Conservation (phyloP, 1,140 invertebrate species). For the Rhizoglyphus robini region DNA sequence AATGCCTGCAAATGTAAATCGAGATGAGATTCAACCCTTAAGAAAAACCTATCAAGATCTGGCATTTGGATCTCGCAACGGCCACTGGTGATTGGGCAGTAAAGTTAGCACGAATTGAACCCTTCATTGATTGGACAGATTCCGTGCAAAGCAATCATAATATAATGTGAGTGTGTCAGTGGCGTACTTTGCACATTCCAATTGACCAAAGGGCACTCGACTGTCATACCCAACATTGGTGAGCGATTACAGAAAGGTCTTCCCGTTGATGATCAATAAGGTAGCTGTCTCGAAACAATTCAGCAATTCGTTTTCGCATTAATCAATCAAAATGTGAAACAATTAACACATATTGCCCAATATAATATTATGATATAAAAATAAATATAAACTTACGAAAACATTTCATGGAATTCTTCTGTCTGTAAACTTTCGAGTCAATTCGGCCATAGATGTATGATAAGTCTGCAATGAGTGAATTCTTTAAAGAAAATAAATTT, state of each 20-base stretch:
- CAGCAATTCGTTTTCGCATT: slow-evolving; percentile 52
- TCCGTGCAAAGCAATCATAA: not conserved
- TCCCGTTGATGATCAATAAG: slow-evolving; percentile 83
- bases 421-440: slow-evolving; percentile 56
- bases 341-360: not conserved
- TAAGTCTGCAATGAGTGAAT: slow-evolving; percentile 65
- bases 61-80: not conserved
- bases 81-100: not conserved
- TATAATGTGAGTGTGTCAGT: not conserved
- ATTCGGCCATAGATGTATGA: slow-evolving; percentile 57
- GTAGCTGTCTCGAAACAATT: slow-evolving; percentile 79
- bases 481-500: slow-evolving; percentile 71
- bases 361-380: too few species aligned
- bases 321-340: not conserved
- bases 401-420: slow-evolving; percentile 32
- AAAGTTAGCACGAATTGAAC: not conserved
- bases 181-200: not conserved
- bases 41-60: slow-evolving; percentile 1
- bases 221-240: slow-evolving; percentile 38
- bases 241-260: slow-evolving; percentile 61
- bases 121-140: not conserved
- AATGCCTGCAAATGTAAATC: not conserved
- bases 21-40: not conserved
- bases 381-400: slow-evolving; percentile 20
- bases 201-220: too few species aligned